These are phyloP conservation scores for Lerema accius DNA, from an alignment of 1,140 invertebrate species.

Conservation along the genomic window DNA sequence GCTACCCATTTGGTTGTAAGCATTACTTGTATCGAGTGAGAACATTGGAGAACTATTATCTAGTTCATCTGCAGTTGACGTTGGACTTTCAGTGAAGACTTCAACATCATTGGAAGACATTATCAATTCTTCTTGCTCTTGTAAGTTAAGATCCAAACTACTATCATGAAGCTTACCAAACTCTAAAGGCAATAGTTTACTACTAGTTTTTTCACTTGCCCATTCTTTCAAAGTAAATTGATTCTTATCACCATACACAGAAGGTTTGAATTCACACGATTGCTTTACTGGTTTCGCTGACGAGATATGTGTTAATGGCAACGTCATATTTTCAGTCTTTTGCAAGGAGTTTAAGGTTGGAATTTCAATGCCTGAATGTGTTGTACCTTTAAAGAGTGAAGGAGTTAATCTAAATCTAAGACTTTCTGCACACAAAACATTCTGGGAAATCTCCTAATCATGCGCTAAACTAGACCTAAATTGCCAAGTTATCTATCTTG, in stretches of 20 bases:
- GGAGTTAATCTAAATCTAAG: neutral
- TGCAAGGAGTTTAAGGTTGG: conserved; percentile 25
- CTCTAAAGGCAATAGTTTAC: conserved; percentile 9
- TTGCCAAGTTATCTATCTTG: neutral
- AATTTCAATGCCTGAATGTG: conserved; percentile 30
- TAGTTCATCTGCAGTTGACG: conserved; percentile 5
- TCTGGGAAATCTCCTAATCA: neutral
- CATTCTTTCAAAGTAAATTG: conserved; percentile 7
- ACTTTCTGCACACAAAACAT: neutral
- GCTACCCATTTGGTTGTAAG: conserved; percentile 50
- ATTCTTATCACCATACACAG: conserved; percentile 11
- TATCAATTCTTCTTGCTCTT: conserved; percentile 28
- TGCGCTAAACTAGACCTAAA: neutral
- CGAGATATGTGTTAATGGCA: neutral
- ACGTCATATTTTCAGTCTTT: conserved; percentile 19
- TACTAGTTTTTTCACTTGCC: conserved; percentile 8
- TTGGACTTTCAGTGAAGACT: conserved; percentile 39
- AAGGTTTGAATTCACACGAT: conserved; percentile 7
- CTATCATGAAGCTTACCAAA: conserved; percentile 4
- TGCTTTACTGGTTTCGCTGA: neutral
- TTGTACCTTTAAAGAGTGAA: conserved; percentile 40
- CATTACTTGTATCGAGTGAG: conserved; percentile 38
- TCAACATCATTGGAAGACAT: conserved; percentile 41
- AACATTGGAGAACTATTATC: conserved; percentile 31
- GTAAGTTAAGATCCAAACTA: neutral